Conservation (phyloP, 2,797 vertebrate species). For the Decapterus maruadsi region DNA sequence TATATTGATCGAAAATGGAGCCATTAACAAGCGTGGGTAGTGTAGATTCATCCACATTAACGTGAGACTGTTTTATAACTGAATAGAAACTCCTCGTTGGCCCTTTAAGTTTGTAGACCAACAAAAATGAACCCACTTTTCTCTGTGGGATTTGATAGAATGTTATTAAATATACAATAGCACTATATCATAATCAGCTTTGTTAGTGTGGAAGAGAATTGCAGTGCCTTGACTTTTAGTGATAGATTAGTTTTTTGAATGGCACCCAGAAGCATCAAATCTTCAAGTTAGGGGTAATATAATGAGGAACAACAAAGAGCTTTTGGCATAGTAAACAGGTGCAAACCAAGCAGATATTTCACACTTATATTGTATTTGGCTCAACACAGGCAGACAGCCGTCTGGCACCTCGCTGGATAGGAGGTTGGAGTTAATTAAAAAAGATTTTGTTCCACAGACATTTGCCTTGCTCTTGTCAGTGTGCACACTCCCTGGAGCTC, state of each 20-base stretch:
- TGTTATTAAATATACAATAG: background rate
- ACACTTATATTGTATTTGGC: constrained; percentile 54
- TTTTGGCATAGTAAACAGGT: constrained; percentile 48
- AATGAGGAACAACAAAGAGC: constrained; percentile 32
- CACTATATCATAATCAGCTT: constrained; percentile 3
- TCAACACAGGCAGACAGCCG: constrained; percentile 47
- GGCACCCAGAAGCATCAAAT: constrained; percentile 7
- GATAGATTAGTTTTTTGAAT: constrained; percentile 31
- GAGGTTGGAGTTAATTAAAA: constrained; percentile 72
- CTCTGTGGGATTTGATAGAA: background rate
- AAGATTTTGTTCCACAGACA: constrained; percentile 60
- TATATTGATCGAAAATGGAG: too few relatives aligned
- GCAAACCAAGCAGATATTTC: constrained; percentile 52
- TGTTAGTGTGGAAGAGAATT: background rate
- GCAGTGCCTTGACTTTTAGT: constrained; percentile 1
- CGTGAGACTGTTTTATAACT: too few relatives aligned
- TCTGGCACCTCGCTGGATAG: constrained; percentile 52
- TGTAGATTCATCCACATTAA: too few relatives aligned
- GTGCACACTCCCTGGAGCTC: constrained; percentile 36
- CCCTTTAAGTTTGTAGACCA: background rate
- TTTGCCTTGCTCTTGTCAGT: constrained; percentile 38
- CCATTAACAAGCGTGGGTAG: too few relatives aligned
- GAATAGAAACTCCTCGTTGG: too few relatives aligned
- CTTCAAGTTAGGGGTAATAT: constrained; percentile 25
- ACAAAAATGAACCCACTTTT: background rate